These are phyloP conservation scores for Phylloscopus trochilus DNA, from an alignment of 2,113 vertebrate genomes.

Conservation along the genomic window DNA sequence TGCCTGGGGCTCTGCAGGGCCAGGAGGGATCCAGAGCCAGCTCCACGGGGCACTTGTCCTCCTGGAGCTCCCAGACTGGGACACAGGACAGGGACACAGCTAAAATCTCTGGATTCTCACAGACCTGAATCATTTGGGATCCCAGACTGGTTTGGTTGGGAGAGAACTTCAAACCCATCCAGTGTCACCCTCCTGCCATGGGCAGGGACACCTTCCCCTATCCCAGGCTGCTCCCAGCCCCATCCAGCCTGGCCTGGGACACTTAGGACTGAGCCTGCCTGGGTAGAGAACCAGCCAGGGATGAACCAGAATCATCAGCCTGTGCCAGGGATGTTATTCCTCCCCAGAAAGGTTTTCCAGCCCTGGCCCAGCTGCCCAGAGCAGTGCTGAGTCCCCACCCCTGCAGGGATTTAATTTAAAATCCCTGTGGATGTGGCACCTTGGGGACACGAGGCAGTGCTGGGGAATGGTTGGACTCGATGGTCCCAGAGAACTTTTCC, in stretches of 20 bases:
- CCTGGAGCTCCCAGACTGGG: fast-evolving
- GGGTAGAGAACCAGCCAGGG: fast-evolving
- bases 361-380: background rate
- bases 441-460: background rate
- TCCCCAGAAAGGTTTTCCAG: background rate
- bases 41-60: no score
- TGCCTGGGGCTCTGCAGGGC: background rate
- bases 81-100: background rate
- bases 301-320: no score
- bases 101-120: background rate
- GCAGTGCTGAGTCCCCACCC: background rate
- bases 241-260: background rate
- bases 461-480: fast-evolving
- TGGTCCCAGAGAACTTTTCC: background rate
- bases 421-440: background rate
- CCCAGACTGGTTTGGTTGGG: background rate
- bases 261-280: no score
- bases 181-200: background rate
- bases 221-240: background rate
- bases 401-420: fast-evolving
- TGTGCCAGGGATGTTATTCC: background rate
- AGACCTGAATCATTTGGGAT: background rate
- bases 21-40: no score
- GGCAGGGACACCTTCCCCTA: background rate
- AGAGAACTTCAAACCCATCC: background rate